Base-by-base conservation (phyloP, 2,797 vertebrate species). In the Spinus pinus region DNA sequence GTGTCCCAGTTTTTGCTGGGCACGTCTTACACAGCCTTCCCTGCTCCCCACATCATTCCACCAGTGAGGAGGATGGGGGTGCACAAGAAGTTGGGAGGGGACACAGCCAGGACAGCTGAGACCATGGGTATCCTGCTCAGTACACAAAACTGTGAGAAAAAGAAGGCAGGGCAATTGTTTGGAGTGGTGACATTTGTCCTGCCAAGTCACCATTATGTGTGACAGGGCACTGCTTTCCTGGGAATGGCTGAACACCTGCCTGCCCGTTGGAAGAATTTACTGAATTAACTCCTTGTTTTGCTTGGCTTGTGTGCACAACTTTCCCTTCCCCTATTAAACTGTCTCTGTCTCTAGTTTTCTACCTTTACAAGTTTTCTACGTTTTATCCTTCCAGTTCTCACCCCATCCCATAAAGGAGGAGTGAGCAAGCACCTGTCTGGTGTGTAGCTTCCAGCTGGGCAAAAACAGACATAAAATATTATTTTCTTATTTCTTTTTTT, bases 161-260 rank as follows among this genome's bases (percentile, higher is more conserved):
- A 80, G 11, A 62, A 37, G 25, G 14, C 54, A 60, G 11, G 18
- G 12, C 6, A 10, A 49, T 1, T 56, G 3, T 51, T 39, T 5
- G 1, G 10, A 57, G 33, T 9, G 6, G 47, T 12, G 24, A 41
- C 1, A 2, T 51, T 69, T 25, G 30, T 37, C 33, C 87, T 61
- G 50, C 33, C 33, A 81, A 73, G 30, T 28, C 11, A 33, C 22
- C 0, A 0, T 28, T 56, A 61, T 0, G 0, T 10, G 2, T 47
- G 60, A 56, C 6, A 7, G 7, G 57, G 37, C 23, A 37, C 56
- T 41, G 69, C 39, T 77, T 35, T 81, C 25, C 51, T 53, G 30
- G 44, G 49, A 46, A n/a, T 33, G 47, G 30, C 31, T 46, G 18
- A 88, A 82, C 13, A 47, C 37, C n/a, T 88, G 58, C 51, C 56